Evolutionary conservation across 2,113 vertebrate species (phyloP).

Genomic region (Cacatua alba): DNA sequence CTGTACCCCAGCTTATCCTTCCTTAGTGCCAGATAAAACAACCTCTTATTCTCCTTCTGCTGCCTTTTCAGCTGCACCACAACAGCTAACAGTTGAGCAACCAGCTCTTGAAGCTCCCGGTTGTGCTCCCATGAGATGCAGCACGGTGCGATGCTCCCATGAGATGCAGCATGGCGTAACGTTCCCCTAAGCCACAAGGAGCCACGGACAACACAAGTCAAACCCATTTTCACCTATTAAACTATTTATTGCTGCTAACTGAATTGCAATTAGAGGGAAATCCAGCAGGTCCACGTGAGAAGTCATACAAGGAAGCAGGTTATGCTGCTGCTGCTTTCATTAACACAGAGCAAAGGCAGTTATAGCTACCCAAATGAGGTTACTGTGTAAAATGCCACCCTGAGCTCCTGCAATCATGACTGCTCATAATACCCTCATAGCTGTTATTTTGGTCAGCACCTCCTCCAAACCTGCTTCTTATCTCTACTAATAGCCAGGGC

Average conservation of each 20-base stretch:
- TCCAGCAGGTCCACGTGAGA: neutral
- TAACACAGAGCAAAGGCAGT: neutral
- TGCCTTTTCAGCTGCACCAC: neutral
- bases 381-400: neutral
- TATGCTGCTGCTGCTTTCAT: neutral
- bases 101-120: neutral
- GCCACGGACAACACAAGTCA: neutral
- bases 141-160: no score
- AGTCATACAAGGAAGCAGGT: neutral
- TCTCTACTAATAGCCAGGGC: neutral
- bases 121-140: neutral
- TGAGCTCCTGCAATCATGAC: neutral
- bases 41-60: neutral
- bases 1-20: neutral
- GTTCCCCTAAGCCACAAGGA: neutral
- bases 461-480: neutral
- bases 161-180: no score
- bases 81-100: neutral
- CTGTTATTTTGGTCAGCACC: neutral
- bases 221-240: slow-evolving; percentile 11
- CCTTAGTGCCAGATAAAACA: neutral
- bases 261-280: neutral
- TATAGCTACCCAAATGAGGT: neutral
- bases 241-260: slow-evolving; percentile 14
- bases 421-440: neutral